These are phyloP conservation scores for Corydoras sp. DNA, from an alignment of 2,113 vertebrate species.

Conservation along the genomic window DNA sequence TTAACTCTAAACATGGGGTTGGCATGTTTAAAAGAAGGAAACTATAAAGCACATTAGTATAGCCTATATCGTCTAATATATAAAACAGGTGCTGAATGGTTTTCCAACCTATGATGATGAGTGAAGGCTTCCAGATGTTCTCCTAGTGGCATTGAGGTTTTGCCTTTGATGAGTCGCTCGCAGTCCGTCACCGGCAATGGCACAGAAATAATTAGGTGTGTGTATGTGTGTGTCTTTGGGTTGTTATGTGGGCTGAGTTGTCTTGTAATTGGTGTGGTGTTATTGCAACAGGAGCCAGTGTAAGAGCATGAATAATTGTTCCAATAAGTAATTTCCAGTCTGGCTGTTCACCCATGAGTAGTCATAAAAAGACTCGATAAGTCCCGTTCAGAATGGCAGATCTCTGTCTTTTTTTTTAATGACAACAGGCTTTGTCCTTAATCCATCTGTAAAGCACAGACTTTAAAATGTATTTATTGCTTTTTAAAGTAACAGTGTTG, in stretches of 20 bases:
- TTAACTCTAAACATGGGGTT: conserved; percentile 25
- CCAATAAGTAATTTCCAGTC: conserved; percentile 37
- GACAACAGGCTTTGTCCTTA: background rate
- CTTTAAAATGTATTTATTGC: no score
- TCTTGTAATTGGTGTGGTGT: conserved; percentile 44
- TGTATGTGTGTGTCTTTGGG: conserved; percentile 12
- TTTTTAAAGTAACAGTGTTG: background rate
- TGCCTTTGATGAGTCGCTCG: conserved; percentile 39
- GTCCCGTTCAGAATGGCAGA: conserved; percentile 17
- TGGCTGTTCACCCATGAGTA: conserved; percentile 24
- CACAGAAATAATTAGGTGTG: conserved; percentile 35
- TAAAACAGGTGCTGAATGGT: background rate
- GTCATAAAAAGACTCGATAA: conserved; percentile 16
- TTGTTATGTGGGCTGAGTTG: conserved; percentile 10
- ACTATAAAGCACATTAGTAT: conserved; percentile 15
- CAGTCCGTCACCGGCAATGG: conserved; percentile 31
- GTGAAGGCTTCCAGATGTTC: conserved; percentile 43
- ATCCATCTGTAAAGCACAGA: no score
- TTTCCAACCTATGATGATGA: conserved; percentile 39
- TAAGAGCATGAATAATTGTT: conserved; percentile 42
- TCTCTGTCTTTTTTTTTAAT: background rate
- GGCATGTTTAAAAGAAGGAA: conserved; percentile 24
- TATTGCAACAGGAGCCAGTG: conserved; percentile 45
- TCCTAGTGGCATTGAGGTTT: conserved; percentile 29
- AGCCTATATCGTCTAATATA: background rate